phyloP scores from a whole-genome alignment of 1,140 invertebrate genomes.

The Acromyrmex heyeri region DNA sequence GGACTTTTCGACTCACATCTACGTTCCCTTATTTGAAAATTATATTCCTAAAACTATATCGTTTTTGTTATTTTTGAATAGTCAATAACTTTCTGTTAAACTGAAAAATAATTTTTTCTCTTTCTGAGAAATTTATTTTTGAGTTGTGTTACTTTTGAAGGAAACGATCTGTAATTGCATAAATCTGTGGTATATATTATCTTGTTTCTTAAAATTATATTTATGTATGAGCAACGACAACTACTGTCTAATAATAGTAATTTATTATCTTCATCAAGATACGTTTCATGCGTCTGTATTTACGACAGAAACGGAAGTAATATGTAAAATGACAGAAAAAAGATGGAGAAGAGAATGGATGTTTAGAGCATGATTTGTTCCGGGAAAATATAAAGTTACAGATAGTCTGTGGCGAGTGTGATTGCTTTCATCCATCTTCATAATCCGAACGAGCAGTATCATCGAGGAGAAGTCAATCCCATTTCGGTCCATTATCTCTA shows the following conservation, averaged over 20 bases:
- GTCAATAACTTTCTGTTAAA: too few species aligned
- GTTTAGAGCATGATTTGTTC: constrained; percentile 25
- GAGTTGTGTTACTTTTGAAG: too few species aligned
- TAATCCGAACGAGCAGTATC: constrained; percentile 49
- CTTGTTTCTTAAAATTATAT: neutral
- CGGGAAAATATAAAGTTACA: constrained; percentile 20
- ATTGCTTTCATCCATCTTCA: constrained; percentile 65
- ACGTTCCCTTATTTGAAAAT: too few species aligned
- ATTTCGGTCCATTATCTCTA: constrained; percentile 64
- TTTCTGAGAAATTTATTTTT: too few species aligned
- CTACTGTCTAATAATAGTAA: neutral
- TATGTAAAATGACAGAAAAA: constrained; percentile 30
- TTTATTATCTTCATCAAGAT: neutral
- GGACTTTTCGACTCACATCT: too few species aligned
- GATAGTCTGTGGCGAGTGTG: constrained; percentile 34
- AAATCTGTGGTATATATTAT: neutral
- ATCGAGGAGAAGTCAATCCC: constrained; percentile 62
- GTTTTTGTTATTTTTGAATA: too few species aligned
- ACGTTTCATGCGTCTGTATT: neutral
- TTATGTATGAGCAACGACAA: neutral
- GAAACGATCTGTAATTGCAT: neutral
- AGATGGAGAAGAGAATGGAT: neutral
- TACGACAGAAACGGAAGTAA: neutral
- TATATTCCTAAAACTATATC: too few species aligned
- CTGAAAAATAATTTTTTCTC: too few species aligned